Evolutionary conservation across 1,140 invertebrate species (phyloP).

Genomic region (Choristoneura fumiferana): DNA sequence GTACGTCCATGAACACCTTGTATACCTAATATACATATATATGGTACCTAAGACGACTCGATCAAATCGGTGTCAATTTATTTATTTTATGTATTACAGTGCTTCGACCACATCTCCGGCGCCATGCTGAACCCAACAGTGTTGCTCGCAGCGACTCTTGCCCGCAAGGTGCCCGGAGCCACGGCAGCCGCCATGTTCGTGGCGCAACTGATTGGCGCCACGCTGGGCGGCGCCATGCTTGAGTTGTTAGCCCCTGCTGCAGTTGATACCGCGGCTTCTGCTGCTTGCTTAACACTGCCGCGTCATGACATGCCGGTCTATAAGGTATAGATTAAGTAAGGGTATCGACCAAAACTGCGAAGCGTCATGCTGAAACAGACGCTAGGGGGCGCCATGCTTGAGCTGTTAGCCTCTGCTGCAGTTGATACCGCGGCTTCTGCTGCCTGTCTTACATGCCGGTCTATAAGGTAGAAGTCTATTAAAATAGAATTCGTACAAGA

Average conservation of each 20-base stretch:
- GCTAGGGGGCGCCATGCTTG: constrained; percentile 30
- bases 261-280: background rate
- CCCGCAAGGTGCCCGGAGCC: constrained; percentile 26
- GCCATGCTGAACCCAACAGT: constrained; percentile 55
- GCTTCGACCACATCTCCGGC: constrained; percentile 53
- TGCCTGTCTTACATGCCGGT: constrained; percentile 39
- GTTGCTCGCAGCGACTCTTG: constrained; percentile 46
- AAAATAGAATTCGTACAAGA: too few relatives aligned
- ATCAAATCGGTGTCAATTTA: too few relatives aligned
- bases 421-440: background rate
- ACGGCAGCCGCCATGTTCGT: constrained; percentile 14
- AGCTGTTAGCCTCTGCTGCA: constrained; percentile 20
- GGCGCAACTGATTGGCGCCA: constrained; percentile 16
- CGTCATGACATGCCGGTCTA: constrained; percentile 24
- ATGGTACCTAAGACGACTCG: too few relatives aligned
- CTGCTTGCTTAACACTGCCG: constrained; percentile 38
- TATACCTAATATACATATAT: too few relatives aligned
- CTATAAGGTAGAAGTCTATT: too few relatives aligned
- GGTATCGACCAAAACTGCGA: too few relatives aligned
- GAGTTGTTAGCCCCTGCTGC: constrained; percentile 20
- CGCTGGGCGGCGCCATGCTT: constrained; percentile 30
- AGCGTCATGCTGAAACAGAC: too few relatives aligned
- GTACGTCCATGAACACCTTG: too few relatives aligned
- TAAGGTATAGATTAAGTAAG: too few relatives aligned
- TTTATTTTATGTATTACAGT: too few relatives aligned